Percentiles rank a stretch among this genome's conserved stretches.
phyloP scores from a whole-genome alignment of 2,113 vertebrate genomes.

The Lanius collurio region DNA sequence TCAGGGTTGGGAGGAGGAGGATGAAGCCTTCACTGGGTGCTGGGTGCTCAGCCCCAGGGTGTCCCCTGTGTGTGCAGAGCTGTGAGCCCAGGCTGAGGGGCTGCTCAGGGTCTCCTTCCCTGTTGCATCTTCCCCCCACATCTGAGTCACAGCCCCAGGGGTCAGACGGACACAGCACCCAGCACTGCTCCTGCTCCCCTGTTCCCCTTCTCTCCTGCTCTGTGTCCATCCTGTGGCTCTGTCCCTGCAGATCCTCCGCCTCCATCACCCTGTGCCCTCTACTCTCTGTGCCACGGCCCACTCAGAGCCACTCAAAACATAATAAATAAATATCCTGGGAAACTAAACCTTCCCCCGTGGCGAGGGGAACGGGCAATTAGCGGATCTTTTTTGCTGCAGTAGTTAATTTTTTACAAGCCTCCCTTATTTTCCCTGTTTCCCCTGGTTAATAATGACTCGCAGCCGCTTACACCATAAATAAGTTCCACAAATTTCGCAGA shows the following conservation, averaged over 20 bases:
- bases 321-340: not conserved
- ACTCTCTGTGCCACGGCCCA: rapidly evolving
- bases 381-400: not conserved
- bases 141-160: not conserved
- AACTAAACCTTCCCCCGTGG: not conserved
- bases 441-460: constrained; percentile 48
- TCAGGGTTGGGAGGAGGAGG: not conserved
- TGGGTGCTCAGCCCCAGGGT: not conserved
- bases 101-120: not conserved
- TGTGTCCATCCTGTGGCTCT: rapidly evolving
- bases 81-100: rapidly evolving
- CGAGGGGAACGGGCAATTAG: constrained; percentile 40
- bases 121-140: rapidly evolving
- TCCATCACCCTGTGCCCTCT: rapidly evolving
- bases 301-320: not conserved
- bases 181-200: rapidly evolving
- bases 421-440: constrained; percentile 30
- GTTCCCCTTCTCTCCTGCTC: not conserved
- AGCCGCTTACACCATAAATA: constrained; percentile 62
- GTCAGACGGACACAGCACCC: rapidly evolving
- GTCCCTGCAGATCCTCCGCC: not conserved
- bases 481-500: constrained; percentile 67
- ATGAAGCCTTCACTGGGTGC: not conserved
- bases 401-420: constrained; percentile 54
- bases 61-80: too few species aligned